Evolutionary conservation across 2,113 vertebrate genomes (phyloP).

Genomic region (Cyprinus carpio): DNA sequence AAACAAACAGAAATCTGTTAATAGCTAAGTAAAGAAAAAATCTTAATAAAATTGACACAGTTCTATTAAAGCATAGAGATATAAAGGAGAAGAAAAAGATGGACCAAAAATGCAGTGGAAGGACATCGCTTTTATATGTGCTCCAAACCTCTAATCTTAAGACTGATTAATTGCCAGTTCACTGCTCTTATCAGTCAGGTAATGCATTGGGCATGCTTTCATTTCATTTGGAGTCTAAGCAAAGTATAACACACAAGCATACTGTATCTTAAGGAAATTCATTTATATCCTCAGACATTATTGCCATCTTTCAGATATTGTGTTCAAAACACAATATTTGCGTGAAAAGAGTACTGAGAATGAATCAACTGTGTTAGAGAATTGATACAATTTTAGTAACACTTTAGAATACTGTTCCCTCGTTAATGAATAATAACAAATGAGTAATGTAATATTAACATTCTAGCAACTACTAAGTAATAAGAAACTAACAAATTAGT

Average conservation of each 20-base stretch:
- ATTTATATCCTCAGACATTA: no score
- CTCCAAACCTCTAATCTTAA: neutral
- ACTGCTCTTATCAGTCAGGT: neutral
- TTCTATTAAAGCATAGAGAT: neutral
- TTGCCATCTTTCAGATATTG: neutral
- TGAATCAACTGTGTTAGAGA: neutral
- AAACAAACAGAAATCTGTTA: constrained; percentile 26
- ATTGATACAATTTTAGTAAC: neutral
- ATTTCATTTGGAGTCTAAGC: neutral
- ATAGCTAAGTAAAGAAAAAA: neutral
- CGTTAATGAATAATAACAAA: no score
- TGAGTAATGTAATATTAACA: no score
- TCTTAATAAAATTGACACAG: neutral
- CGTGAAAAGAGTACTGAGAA: neutral
- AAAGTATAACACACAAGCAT: neutral
- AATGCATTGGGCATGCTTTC: neutral
- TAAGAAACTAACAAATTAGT: no score
- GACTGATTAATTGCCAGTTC: neutral
- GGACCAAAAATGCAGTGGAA: neutral
- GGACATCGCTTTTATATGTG: no score
- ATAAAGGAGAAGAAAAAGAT: neutral
- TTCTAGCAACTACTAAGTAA: no score
- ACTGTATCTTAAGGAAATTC: neutral
- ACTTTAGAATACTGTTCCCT: no score
- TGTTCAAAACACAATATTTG: neutral